Evolutionary conservation across 2,797 vertebrate species (phyloP).

Genomic region (Gymnothorax javanicus): DNA sequence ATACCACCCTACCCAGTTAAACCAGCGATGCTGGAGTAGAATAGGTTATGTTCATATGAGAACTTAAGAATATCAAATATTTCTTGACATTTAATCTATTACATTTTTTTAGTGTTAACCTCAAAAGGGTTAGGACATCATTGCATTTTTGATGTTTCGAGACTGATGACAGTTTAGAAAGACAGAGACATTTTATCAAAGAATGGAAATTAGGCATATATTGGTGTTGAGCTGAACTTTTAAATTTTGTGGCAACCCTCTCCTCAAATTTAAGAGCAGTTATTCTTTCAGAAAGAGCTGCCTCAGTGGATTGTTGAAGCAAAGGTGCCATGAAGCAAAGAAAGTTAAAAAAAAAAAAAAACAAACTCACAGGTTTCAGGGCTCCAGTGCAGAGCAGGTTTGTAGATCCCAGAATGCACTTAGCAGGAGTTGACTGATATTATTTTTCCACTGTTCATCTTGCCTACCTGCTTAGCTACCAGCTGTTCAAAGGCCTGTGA

Average conservation of each 20-base stretch:
- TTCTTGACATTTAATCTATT: not conserved
- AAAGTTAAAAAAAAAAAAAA: not conserved
- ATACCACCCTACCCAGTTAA: not conserved
- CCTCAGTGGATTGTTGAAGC: not conserved
- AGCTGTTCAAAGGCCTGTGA: constrained; percentile 23
- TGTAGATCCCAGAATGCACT: constrained; percentile 37
- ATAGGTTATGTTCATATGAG: not conserved
- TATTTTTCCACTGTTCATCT: constrained; percentile 41
- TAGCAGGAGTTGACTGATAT: constrained; percentile 40
- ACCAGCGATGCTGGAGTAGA: not conserved
- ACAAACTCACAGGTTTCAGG: not conserved
- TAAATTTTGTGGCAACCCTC: too few species aligned
- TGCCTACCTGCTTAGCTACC: not conserved
- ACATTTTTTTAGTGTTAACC: not conserved
- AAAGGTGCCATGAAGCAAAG: not conserved
- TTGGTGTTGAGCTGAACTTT: too few species aligned
- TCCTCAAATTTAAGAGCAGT: not conserved
- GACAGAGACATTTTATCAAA: constrained; percentile 43
- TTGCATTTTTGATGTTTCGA: not conserved
- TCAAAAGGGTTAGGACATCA: not conserved
- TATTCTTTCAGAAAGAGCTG: not conserved
- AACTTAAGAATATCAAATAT: not conserved
- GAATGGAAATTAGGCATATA: constrained; percentile 29
- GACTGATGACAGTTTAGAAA: not conserved
- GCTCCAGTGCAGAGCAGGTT: not conserved